Base-by-base conservation (phyloP, 23 tunicate genomes). In the Styela clava region DNA sequence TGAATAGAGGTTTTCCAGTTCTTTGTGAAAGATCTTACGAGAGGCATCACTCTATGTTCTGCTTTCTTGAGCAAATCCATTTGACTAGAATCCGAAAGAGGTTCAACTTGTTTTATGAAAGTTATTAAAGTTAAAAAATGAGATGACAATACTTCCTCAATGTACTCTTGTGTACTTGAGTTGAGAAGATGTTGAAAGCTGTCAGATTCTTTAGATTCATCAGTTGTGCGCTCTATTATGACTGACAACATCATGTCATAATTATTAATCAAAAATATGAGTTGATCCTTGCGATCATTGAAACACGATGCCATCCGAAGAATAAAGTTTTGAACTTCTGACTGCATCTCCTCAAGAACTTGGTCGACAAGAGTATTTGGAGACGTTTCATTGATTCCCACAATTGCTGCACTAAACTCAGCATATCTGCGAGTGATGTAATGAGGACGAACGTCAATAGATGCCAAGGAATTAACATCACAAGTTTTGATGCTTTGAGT, bases 221-320 rank as follows among this genome's bases (percentile, higher is more conserved):
- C 98, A 5, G 64, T 74, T 3, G 91, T 86, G 37, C 93, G 79
- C 61, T 93, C 98, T 94, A 93, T 80, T 16, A 93, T 80, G 61
- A 93, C 98, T 26, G 93, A 87, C 51, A 94, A 79, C 90, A 94
- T 83, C 98, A 94, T 94, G 86, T 94, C 98, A 56, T 94, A 94
- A 82, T 94, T 94, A 85, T 94, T 94, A 32, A 94, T 94, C 74
- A 94, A 91, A 70, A 94, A 94, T 3, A 89, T 91, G 31, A 94
- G 85, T 68, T 94, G 95, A 44, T 88, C 91, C 56, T 89, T 89
- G 28, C 95, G 81, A 2, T 85, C 91, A 31, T 85, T 67, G 51
- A 94, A 94, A 61, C 95, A 85, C 16, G 98, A 82, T 31, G 95
- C 95, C 79, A 94, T 36, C 1, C 98, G 64, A 36, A 89, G 79